Conservation (phyloP, 2,888 invertebrate genomes). For the Camptogramma bilineatum region DNA sequence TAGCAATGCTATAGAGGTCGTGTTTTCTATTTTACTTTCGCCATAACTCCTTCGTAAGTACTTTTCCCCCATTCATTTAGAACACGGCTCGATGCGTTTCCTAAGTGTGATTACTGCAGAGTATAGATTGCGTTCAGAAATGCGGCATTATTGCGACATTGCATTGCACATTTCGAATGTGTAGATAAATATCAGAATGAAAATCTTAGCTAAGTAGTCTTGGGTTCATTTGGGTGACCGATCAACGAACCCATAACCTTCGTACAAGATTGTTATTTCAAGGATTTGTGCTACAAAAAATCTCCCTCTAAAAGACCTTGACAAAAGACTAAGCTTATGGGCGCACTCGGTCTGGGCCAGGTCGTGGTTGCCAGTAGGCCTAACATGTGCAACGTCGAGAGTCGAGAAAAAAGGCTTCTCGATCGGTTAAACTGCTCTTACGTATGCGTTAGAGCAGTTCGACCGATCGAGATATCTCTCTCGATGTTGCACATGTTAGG, state of each 20-base stretch:
- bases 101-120: conserved; percentile 28
- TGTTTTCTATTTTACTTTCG: conserved; percentile 11
- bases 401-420: no score
- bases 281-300: conserved; percentile 5
- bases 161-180: conserved; percentile 16
- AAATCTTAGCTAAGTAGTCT: not conserved
- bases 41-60: conserved; percentile 21
- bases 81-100: conserved; percentile 25
- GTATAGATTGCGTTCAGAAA: conserved; percentile 20
- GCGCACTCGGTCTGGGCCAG: no score
- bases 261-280: not conserved
- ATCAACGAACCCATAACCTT: conserved; percentile 18
- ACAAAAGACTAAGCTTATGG: no score
- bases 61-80: conserved; percentile 24
- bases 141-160: conserved; percentile 21
- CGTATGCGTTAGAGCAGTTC: no score
- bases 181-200: not conserved
- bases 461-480: no score
- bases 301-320: not conserved
- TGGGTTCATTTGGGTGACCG: not conserved
- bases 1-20: conserved; percentile 1
- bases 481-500: no score
- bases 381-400: no score
- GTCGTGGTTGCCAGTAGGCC: no score
- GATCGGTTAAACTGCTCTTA: no score